A percentile compares a stretch with the other conserved stretches of the same genome.
Evolutionary conservation across 2,888 invertebrate genomes (phyloP).

Genomic region (Caenorhabditis afra): DNA sequence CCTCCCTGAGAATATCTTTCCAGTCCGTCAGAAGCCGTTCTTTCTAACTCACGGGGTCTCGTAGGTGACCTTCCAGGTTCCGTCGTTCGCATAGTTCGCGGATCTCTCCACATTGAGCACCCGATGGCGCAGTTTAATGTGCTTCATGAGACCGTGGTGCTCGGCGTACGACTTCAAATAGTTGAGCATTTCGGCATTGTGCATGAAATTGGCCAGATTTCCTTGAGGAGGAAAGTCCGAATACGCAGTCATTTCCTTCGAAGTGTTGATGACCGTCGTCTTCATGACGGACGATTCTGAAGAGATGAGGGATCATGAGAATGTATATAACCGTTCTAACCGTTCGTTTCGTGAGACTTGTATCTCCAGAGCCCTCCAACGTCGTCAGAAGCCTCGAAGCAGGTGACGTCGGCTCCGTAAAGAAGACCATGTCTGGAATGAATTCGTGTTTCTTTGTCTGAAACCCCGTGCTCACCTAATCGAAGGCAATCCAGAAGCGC

Average conservation of each 20-base stretch:
- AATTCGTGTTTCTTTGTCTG: neutral
- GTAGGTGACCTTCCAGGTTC: constrained; percentile 80
- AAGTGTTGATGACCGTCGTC: constrained; percentile 81
- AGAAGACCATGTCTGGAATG: constrained; percentile 56
- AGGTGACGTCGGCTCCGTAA: constrained; percentile 80
- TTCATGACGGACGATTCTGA: constrained; percentile 80
- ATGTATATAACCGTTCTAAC: constrained; percentile 19
- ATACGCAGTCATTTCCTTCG: constrained; percentile 81
- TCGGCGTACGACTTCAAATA: constrained; percentile 76
- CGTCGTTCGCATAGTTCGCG: constrained; percentile 78
- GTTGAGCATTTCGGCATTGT: constrained; percentile 66
- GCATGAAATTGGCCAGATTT: constrained; percentile 70
- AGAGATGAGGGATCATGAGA: neutral
- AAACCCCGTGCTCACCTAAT: constrained; percentile 47
- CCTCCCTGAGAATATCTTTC: constrained; percentile 18
- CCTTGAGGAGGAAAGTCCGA: constrained; percentile 82
- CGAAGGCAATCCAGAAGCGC: constrained; percentile 66
- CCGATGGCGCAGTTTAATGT: constrained; percentile 75
- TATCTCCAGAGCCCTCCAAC: constrained; percentile 81
- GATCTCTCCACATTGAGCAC: constrained; percentile 73
- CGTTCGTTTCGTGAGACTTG: constrained; percentile 66
- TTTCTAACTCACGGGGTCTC: constrained; percentile 36
- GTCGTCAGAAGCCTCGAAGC: constrained; percentile 80
- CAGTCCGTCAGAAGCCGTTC: too few species aligned
- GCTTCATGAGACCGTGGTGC: constrained; percentile 72